A percentile compares a stretch with the other conserved stretches of the same genome.
These are phyloP conservation scores for Alectoris magna DNA, from an alignment of 2,797 vertebrate genomes.

Conservation along the genomic window DNA sequence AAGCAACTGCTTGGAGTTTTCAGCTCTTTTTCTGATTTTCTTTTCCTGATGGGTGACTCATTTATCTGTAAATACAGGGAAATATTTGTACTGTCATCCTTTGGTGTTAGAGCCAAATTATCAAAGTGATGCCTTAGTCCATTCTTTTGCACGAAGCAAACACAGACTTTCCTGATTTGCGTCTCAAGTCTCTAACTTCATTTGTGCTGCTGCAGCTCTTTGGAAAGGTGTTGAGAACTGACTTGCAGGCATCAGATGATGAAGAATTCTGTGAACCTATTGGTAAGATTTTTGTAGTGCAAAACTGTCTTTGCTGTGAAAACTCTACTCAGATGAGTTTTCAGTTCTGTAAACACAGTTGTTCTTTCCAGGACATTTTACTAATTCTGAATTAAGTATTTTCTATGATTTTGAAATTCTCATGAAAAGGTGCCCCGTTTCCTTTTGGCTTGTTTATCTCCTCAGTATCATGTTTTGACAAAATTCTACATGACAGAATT, in stretches of 20 bases:
- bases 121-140: background rate
- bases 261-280: background rate
- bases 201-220: background rate
- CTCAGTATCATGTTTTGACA: conserved; percentile 23
- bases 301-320: background rate
- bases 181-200: background rate
- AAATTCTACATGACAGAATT: background rate
- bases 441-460: background rate
- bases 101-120: background rate
- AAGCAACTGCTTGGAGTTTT: background rate
- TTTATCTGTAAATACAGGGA: conserved; percentile 3
- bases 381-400: background rate
- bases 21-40: background rate
- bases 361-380: background rate
- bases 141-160: background rate
- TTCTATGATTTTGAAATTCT: conserved; percentile 10
- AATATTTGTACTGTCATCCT: background rate
- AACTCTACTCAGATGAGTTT: background rate
- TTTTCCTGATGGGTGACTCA: background rate
- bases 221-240: background rate
- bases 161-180: background rate
- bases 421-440: background rate
- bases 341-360: background rate
- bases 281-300: background rate
- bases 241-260: background rate